phyloP scores from a whole-genome alignment of 53 echinoderm and acorn worm species.

The Hippasteria phrygiana region DNA sequence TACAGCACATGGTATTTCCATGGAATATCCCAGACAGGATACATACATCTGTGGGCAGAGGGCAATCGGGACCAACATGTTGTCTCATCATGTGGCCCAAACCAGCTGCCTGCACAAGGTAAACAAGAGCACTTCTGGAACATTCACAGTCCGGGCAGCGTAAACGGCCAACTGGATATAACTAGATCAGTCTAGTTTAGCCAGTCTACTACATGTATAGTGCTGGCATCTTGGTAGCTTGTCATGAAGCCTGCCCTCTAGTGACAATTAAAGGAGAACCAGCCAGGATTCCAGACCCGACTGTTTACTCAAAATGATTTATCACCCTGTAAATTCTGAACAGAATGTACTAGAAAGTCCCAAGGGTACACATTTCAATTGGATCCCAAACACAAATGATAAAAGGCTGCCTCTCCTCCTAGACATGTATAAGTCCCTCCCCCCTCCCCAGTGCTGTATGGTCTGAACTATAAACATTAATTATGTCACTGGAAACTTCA shows the following conservation, averaged over 20 bases:
- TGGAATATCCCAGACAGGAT: no score
- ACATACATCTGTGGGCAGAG: no score
- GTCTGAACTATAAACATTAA: background rate
- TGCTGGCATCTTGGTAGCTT: background rate
- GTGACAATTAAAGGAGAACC: background rate
- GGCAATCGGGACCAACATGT: no score
- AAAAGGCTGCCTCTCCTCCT: background rate
- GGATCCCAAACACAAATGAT: background rate
- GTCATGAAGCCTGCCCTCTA: conserved; percentile 14
- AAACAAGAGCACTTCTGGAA: background rate
- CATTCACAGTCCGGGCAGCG: background rate
- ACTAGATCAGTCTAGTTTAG: background rate
- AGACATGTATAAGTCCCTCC: background rate
- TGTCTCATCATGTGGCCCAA: background rate
- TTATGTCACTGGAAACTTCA: no score
- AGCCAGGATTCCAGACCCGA: background rate
- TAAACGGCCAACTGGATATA: background rate
- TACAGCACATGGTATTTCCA: no score
- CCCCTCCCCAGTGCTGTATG: background rate
- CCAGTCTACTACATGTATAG: background rate
- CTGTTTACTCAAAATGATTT: conserved; percentile 8
- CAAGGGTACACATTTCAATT: background rate
- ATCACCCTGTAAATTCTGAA: background rate
- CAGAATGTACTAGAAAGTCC: background rate
- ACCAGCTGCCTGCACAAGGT: background rate